Evolutionary conservation across 1,140 invertebrate genomes (phyloP).

Genomic region (Dreissena rostriformis): DNA sequence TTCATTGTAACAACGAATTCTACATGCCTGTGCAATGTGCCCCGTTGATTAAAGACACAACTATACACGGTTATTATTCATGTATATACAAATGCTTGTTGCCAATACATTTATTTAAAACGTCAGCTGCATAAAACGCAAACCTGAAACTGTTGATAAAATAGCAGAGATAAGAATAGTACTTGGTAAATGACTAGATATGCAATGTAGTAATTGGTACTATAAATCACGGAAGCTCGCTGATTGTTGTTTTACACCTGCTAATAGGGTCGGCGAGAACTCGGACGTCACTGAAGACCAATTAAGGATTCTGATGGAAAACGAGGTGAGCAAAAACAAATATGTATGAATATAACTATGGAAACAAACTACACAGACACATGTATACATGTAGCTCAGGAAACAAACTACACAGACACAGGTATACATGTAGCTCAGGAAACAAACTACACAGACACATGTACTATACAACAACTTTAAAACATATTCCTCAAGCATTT

Average conservation of each 20-base stretch:
- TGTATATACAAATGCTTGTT: not conserved
- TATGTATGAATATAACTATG: not conserved
- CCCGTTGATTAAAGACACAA: not conserved
- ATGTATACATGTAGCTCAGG: not conserved
- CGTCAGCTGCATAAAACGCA: not conserved
- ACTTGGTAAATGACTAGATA: not conserved
- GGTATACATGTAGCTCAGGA: not conserved
- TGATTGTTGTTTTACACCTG: not conserved
- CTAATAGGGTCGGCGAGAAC: not conserved
- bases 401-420: not conserved
- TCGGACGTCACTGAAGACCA: not conserved
- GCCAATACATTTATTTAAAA: not conserved
- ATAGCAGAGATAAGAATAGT: not conserved
- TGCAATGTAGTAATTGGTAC: not conserved
- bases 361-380: not conserved
- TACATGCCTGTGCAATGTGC: not conserved
- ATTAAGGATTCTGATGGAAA: not conserved
- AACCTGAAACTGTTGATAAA: not conserved
- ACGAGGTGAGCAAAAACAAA: not conserved
- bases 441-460: not conserved
- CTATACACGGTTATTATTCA: not conserved
- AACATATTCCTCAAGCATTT: not conserved
- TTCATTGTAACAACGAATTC: not conserved
- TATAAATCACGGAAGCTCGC: not conserved
- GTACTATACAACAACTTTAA: not conserved